phyloP scores from a whole-genome alignment of 2,888 invertebrate genomes.

The Drosophila flavopinicola region DNA sequence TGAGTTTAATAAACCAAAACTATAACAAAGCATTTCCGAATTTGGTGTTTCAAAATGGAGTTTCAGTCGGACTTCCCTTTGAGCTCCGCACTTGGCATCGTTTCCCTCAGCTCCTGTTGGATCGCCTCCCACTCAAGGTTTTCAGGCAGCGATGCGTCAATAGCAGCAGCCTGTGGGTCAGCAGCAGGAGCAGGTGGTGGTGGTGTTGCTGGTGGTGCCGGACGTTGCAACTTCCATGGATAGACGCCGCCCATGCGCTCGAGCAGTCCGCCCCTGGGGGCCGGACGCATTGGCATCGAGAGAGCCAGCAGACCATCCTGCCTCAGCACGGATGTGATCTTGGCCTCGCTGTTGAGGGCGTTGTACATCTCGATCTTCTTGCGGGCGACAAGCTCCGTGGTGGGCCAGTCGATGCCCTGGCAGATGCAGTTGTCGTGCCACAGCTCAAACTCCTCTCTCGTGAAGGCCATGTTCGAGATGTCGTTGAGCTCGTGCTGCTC shows the following conservation, averaged over 20 bases:
- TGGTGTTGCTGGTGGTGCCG: neutral
- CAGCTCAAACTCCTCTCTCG: constrained; percentile 41
- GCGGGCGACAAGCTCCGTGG: constrained; percentile 30
- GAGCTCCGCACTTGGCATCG: neutral
- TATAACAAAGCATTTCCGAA: constrained; percentile 31
- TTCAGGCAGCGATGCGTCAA: neutral
- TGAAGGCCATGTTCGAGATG: constrained; percentile 61
- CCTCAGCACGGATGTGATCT: neutral
- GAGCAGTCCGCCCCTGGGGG: constrained; percentile 34
- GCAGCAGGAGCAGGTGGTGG: no score
- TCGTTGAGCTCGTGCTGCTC: constrained; percentile 54
- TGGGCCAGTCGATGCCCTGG: constrained; percentile 55
- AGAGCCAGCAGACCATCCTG: constrained; percentile 6
- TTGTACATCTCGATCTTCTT: constrained; percentile 66
- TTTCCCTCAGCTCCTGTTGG: constrained; percentile 2
- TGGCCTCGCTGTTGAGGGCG: constrained; percentile 59
- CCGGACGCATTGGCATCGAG: constrained; percentile 24
- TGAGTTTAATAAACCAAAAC: constrained; percentile 14
- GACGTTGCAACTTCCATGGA: constrained; percentile 53
- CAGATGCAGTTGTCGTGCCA: constrained; percentile 63
- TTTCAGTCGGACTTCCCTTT: no score
- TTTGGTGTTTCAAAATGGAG: constrained; percentile 9
- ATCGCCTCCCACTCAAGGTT: neutral
- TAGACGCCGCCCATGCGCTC: constrained; percentile 54
- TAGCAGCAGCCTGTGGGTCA: neutral